Base-by-base conservation (phyloP, 2,113 vertebrate genomes). In the Nycticebus coucang region DNA sequence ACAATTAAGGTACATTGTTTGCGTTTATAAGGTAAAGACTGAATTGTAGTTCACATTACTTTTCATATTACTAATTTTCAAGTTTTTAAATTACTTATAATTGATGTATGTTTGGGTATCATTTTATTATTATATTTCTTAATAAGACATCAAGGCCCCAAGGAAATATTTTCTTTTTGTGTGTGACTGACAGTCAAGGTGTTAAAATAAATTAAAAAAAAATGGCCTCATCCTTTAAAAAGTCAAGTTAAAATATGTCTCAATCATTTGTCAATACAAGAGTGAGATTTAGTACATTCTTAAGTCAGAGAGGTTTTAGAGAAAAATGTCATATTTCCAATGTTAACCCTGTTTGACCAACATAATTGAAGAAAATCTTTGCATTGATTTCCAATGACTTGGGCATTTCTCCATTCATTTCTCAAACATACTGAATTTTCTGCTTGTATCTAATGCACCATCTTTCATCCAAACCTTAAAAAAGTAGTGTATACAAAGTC, bases 361-460 rank as follows among this genome's bases (percentile, higher is more conserved):
- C 5, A 71, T 75, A 50, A 82, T 19, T 55, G 26, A 64, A 37
- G 12, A 5, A 77, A 64, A 60, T 13, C 35, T 86, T 84, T 66
- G 50, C 24, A 33, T 15, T 50, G 24, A 45, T 80, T 92, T 89
- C 1, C 4, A 71, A 83, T 88, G 68, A 88, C 41, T 71, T 64
- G 28, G 84, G 1, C 9, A 78, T 69, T 82, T 86, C 9, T 90
- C 80, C 4, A 26, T 15, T 5, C 7, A 64, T 75, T 68, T 12
- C 4, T 1, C 18, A 69, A 79, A 87, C 0, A 24, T 80, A 74
- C 4, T 55, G 55, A 87, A 13, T 59, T 19, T 19, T 84, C 28
- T 68, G 7, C 7, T 9, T 9, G 1, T 77, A 4, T 69, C 45
- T 8, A 26, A 15, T 37, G 22, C 0, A 41, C 7, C 8, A n/a